Percentiles rank a stretch among this genome's conserved stretches.
These are phyloP conservation scores for Sipha flava DNA, from an alignment of 1,140 invertebrate species.

Conservation along the genomic window DNA sequence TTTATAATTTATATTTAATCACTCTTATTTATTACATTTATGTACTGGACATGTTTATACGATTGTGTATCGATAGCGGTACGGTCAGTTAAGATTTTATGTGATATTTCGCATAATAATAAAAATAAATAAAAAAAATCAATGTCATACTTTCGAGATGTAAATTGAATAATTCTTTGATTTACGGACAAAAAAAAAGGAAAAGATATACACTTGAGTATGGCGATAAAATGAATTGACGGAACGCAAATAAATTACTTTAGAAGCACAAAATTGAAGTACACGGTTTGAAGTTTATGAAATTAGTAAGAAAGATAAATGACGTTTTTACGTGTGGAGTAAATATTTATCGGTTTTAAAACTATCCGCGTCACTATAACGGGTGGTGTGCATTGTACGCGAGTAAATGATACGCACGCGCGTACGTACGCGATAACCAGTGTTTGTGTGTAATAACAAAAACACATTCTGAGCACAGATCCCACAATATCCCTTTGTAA, in stretches of 20 bases:
- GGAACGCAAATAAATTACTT: conserved; percentile 1
- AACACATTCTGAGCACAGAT: neutral
- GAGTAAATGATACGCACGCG: neutral
- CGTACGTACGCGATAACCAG: no score
- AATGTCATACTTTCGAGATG: neutral
- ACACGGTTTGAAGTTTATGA: neutral
- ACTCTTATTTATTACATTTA: no score
- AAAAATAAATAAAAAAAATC: neutral
- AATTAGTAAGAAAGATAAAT: neutral
- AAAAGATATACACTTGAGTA: neutral
- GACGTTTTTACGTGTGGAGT: neutral
- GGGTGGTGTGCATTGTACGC: no score
- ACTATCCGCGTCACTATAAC: neutral
- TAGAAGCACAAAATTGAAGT: neutral
- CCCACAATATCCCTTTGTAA: neutral
- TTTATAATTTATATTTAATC: no score
- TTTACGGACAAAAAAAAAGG: neutral
- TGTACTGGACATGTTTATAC: no score
- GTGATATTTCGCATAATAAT: neutral
- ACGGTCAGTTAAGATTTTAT: neutral
- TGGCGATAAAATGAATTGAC: conserved; percentile 4
- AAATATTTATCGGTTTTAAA: neutral
- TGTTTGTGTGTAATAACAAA: neutral
- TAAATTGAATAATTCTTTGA: conserved; percentile 8
- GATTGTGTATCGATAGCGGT: neutral